Evolutionary conservation across 1,140 invertebrate genomes (phyloP), one percentile per base, ranked within the genome.

Genomic region (Lucilia cuprina): DNA sequence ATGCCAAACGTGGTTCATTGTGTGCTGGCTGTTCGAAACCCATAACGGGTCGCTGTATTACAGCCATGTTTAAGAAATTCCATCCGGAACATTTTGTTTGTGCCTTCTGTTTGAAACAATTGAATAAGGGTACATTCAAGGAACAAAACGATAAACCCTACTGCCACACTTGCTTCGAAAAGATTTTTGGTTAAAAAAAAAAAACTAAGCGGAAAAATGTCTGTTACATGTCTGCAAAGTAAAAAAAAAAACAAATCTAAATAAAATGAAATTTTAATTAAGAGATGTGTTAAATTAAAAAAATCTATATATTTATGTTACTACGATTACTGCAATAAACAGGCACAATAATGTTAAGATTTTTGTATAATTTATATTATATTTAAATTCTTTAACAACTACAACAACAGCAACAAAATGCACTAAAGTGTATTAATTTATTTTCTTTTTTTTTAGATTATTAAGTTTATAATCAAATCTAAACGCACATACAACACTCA

Each of bases 11-110:
- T 41, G 99, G 98, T 35, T 99, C 98, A 0, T 93, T 99, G 0
- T 99, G 98, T 92, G 97, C 98, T 85, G 97, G 97, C 77, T 99
- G 99, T 91, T 97, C 98, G 90, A 98, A 99, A 90, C 98, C 98
- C 14, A 99, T 99, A 89, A 97, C 96, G 85, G 97, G 98, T 83
- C 96, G 98, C 17, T 99, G 98, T 91, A 99, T 99, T 90, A 99
- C 98, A 3, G 98, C 98, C 83, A 99, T 99, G 98, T 99, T 98
- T 92, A 94, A 97, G 82, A 99, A 99, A 92, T 99, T 99, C 93
- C 98, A 99, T 92, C 98, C 98, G 0, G 98, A 99, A 92, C 98
- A 99, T 92, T 99, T 99, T 91, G 97, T 99, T 10, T 91, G 90
- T 84, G 98, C 98, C 2, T 99, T 99, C 92, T 99, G 99, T 88